Evolutionary conservation across 1,140 invertebrate genomes (phyloP).

Genomic region (Callitettix versicolor): DNA sequence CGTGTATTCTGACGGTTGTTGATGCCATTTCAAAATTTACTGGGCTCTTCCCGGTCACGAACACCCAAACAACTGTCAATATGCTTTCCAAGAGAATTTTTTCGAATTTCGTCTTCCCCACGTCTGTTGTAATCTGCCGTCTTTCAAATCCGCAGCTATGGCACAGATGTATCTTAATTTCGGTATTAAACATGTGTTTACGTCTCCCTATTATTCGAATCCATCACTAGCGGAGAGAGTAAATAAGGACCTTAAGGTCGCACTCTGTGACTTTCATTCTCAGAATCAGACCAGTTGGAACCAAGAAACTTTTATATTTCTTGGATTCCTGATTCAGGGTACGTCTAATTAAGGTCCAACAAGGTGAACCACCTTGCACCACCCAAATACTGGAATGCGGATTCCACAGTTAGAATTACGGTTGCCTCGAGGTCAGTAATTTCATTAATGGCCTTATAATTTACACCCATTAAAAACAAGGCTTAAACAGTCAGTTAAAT

Average conservation of each 20-base stretch:
- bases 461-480: no score
- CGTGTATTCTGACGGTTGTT: background rate
- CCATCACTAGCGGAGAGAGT: background rate
- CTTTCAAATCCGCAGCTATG: background rate
- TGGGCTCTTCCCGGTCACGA: background rate
- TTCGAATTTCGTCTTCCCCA: background rate
- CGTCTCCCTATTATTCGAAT: constrained; percentile 1
- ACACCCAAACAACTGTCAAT: background rate
- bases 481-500: no score
- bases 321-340: no score
- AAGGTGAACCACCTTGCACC: no score
- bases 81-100: background rate
- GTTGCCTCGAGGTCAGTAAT: no score
- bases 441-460: no score
- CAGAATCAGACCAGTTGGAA: background rate
- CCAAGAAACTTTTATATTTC: background rate
- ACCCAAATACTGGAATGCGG: no score
- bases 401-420: no score
- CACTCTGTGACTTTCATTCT: background rate
- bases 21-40: constrained; percentile 5
- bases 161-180: background rate
- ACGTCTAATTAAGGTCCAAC: no score
- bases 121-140: background rate
- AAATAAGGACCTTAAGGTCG: constrained; percentile 1
- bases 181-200: background rate